Evolutionary conservation across 1,140 invertebrate genomes (phyloP).

Genomic region (Microplitis demolitor): DNA sequence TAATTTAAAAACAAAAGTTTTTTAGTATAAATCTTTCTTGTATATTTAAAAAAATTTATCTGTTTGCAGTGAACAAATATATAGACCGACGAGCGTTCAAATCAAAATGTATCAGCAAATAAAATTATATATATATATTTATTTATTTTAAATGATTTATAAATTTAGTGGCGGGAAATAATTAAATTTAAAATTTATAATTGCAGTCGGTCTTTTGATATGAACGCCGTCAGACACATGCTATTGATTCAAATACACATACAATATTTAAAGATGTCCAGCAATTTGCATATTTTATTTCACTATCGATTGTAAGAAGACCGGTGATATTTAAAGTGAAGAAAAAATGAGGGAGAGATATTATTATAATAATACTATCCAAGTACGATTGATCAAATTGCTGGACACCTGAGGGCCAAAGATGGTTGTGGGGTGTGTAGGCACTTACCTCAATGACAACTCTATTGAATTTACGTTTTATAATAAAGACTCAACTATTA

Average conservation of each 20-base stretch:
- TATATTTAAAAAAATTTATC: conserved; percentile 37
- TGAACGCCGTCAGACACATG: conserved; percentile 30
- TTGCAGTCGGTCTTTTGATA: not conserved
- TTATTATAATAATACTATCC: not conserved
- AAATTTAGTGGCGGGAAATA: too few relatives aligned
- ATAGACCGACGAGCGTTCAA: conserved; percentile 16
- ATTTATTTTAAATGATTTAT: too few relatives aligned
- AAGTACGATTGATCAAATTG: conserved; percentile 42
- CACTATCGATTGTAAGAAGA: not conserved
- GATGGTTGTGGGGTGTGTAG: conserved; percentile 59
- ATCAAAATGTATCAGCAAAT: not conserved
- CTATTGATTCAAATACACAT: conserved; percentile 31
- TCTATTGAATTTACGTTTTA: not conserved
- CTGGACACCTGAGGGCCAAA: conserved; percentile 54
- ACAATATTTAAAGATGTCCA: conserved; percentile 28
- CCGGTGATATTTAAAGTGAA: not conserved
- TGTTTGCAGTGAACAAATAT: conserved; percentile 40
- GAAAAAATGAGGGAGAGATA: not conserved
- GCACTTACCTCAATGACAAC: conserved; percentile 49
- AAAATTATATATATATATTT: not conserved
- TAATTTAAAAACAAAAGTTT: not conserved
- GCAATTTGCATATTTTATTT: conserved; percentile 27
- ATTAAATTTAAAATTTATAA: not conserved
- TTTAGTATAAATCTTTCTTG: too few relatives aligned
- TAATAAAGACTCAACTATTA: not conserved